These are phyloP conservation scores for Xestia c-nigrum DNA, from an alignment of 2,888 invertebrate genomes.

Conservation along the genomic window DNA sequence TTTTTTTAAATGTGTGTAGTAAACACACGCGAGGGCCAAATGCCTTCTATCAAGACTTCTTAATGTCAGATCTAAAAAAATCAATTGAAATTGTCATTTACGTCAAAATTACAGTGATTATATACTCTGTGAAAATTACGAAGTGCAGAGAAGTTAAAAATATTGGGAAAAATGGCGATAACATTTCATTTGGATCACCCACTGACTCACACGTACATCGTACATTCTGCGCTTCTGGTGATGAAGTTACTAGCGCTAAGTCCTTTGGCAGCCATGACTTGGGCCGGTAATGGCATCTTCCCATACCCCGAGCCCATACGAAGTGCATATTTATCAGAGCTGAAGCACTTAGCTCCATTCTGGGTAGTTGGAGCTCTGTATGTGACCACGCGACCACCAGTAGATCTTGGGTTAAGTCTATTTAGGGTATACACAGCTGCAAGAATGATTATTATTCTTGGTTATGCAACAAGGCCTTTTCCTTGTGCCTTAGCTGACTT, in stretches of 20 bases:
- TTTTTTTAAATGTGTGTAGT: neutral
- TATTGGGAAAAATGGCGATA: slow-evolving; percentile 61
- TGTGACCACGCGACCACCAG: slow-evolving; percentile 71
- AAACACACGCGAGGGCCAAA: slow-evolving; percentile 14
- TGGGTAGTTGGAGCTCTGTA: slow-evolving; percentile 80
- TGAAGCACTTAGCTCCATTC: slow-evolving; percentile 79
- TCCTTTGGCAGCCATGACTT: slow-evolving; percentile 77
- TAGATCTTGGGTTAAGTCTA: slow-evolving; percentile 67
- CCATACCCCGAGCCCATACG: slow-evolving; percentile 71
- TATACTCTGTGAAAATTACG: too few species aligned
- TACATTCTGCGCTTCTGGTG: slow-evolving; percentile 76
- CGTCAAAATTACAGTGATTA: too few species aligned
- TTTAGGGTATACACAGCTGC: slow-evolving; percentile 73
- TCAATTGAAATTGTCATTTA: slow-evolving; percentile 13
- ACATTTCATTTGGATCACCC: slow-evolving; percentile 73
- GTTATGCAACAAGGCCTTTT: slow-evolving; percentile 72
- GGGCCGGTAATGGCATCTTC: slow-evolving; percentile 76
- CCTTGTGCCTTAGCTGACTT: slow-evolving; percentile 74
- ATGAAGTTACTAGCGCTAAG: slow-evolving; percentile 76
- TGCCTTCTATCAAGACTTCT: slow-evolving; percentile 1
- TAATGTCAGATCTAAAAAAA: slow-evolving; percentile 33
- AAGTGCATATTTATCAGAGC: slow-evolving; percentile 77
- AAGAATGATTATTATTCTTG: slow-evolving; percentile 72
- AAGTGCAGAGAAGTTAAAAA: slow-evolving; percentile 18
- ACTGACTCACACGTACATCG: slow-evolving; percentile 76